Conservation (phyloP, 2,797 vertebrate genomes). For the Crocidura indochinensis region DNA sequence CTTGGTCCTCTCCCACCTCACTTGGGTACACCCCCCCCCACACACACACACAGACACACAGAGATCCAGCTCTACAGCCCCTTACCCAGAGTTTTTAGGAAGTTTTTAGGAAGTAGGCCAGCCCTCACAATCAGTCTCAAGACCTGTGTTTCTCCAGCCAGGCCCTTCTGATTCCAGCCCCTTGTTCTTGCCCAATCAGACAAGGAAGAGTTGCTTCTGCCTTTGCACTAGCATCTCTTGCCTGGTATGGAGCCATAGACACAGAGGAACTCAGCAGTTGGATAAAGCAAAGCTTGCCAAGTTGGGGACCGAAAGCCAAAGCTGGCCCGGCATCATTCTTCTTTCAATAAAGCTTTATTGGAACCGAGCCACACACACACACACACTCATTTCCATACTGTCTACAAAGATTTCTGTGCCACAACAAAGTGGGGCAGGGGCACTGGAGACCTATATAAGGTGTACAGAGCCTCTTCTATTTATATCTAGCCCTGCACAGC, state of each 20-base stretch:
- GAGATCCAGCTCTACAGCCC: too few relatives aligned
- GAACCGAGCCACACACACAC: neutral
- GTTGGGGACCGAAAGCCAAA: neutral
- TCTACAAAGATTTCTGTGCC: neutral
- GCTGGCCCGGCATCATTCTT: neutral
- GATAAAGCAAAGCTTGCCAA: neutral
- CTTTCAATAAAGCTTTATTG: slow-evolving; percentile 46
- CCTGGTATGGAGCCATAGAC: too few relatives aligned
- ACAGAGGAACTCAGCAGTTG: neutral
- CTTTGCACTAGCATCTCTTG: too few relatives aligned
- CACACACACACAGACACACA: too few relatives aligned
- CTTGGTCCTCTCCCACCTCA: too few relatives aligned
- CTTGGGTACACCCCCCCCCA: too few relatives aligned
- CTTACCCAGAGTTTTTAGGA: too few relatives aligned
- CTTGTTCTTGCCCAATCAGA: too few relatives aligned
- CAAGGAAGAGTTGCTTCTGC: too few relatives aligned
- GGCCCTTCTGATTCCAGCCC: neutral
- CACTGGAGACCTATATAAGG: neutral
- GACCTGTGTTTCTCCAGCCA: too few relatives aligned
- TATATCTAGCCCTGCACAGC: neutral
- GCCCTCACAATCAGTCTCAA: too few relatives aligned
- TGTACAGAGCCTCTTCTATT: neutral
- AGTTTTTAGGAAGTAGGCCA: too few relatives aligned
- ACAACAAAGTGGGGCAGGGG: neutral
- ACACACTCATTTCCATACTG: neutral